Conservation (phyloP, 37 sponge, comb jelly and placozoan genomes). For the Agelas oroides region DNA sequence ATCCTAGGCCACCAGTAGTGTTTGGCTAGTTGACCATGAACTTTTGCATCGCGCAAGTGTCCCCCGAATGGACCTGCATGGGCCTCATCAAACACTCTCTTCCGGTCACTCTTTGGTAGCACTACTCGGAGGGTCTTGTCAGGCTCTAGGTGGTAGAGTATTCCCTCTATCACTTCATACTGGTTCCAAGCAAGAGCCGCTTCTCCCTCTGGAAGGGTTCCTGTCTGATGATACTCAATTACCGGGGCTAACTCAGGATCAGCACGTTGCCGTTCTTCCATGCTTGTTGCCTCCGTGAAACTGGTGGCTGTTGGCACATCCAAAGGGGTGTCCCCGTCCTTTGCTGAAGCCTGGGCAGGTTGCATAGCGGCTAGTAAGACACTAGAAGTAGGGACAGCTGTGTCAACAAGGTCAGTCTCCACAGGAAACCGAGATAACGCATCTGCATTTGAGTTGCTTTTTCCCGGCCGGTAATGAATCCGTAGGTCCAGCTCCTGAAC, state of each 20-base stretch:
- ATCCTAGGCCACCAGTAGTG: too few species aligned
- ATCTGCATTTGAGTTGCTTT: too few species aligned
- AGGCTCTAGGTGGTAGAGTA: conserved; percentile 14
- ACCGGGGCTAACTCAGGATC: conserved; percentile 12
- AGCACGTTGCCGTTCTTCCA: conserved; percentile 12
- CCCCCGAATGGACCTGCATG: conserved; percentile 26
- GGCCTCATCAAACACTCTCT: not conserved
- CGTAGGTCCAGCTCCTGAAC: too few species aligned
- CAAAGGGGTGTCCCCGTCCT: too few species aligned
- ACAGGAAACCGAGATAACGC: too few species aligned
- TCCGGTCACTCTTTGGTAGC: conserved; percentile 7
- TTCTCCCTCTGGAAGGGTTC: conserved; percentile 21
- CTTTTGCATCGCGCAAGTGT: conserved; percentile 28
- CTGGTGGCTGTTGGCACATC: too few species aligned
- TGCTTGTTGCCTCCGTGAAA: too few species aligned
- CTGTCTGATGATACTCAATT: conserved; percentile 14
- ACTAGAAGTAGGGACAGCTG: not conserved
- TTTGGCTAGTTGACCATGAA: conserved; percentile 13
- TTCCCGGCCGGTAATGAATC: too few species aligned
- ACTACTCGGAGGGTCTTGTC: conserved; percentile 18
- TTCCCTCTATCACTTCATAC: not conserved
- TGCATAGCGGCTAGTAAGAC: too few species aligned
- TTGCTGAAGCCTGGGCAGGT: too few species aligned
- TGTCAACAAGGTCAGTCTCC: too few species aligned
- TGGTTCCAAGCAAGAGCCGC: conserved; percentile 1